Conservation (phyloP, 2,113 vertebrate genomes). For the Microtus richardsoni region DNA sequence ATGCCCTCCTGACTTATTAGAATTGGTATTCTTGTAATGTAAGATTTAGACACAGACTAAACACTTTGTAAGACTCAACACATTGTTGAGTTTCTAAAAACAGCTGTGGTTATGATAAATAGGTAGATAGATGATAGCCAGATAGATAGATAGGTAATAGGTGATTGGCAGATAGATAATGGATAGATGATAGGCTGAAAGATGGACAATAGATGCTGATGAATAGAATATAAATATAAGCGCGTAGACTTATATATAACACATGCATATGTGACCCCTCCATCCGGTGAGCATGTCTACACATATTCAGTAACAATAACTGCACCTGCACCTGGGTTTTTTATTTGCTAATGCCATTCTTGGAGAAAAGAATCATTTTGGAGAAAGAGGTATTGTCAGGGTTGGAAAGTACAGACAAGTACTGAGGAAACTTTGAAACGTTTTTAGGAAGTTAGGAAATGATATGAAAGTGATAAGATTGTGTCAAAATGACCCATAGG, state of each 20-base stretch:
- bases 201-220: not conserved
- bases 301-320: not conserved
- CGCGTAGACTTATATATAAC: not conserved
- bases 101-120: not conserved
- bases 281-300: not conserved
- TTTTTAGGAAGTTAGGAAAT: conserved; percentile 16
- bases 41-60: not conserved
- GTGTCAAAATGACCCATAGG: not conserved
- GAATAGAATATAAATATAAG: not conserved
- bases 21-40: not conserved
- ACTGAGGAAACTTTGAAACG: not conserved
- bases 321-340: not conserved
- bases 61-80: too few species aligned
- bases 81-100: not conserved
- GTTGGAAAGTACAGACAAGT: not conserved
- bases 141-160: not conserved
- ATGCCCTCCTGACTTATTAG: not conserved
- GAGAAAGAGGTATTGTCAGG: not conserved
- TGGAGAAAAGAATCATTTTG: not conserved
- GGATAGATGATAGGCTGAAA: not conserved
- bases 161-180: not conserved
- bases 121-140: not conserved
- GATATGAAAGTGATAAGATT: not conserved
- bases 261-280: not conserved
- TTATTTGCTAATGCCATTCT: not conserved